phyloP scores from a whole-genome alignment of 2,797 vertebrate genomes.

The Brotula barbata region DNA sequence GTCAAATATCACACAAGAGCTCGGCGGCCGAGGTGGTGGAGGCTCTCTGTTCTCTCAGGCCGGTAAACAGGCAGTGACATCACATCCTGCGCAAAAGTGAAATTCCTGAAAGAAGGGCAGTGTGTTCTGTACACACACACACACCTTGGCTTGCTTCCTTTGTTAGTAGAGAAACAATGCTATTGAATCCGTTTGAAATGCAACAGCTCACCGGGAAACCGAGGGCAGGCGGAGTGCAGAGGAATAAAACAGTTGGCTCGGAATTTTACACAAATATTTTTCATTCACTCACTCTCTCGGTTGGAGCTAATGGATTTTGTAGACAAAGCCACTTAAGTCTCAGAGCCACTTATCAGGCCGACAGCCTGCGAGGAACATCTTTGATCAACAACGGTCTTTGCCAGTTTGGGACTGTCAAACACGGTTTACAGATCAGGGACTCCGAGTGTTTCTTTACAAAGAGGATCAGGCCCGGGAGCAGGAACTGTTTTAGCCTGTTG shows the following conservation, averaged over 20 bases:
- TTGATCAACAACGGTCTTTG: slow-evolving; percentile 54
- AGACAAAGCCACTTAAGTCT: slow-evolving; percentile 49
- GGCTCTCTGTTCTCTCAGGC: slow-evolving; percentile 38
- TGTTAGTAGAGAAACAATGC: slow-evolving; percentile 66
- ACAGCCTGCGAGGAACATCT: slow-evolving; percentile 37
- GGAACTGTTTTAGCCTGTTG: no score
- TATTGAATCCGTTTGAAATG: slow-evolving; percentile 23
- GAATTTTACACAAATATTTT: slow-evolving; percentile 41
- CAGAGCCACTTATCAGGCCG: slow-evolving; percentile 47
- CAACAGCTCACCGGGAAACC: slow-evolving; percentile 10
- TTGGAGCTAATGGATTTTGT: slow-evolving; percentile 25
- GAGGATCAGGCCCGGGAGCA: no score
- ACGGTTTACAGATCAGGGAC: no score
- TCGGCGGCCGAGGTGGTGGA: not conserved
- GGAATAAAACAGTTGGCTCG: slow-evolving; percentile 18
- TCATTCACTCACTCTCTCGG: slow-evolving; percentile 7
- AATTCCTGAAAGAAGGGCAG: slow-evolving; percentile 51
- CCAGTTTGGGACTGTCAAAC: slow-evolving; percentile 37
- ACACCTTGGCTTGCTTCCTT: slow-evolving; percentile 38
- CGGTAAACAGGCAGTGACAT: slow-evolving; percentile 80
- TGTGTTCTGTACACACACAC: slow-evolving; percentile 2
- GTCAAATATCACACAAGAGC: slow-evolving; percentile 50
- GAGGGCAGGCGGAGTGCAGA: slow-evolving; percentile 22
- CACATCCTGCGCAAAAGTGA: slow-evolving; percentile 68
- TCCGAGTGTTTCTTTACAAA: no score